These are phyloP conservation scores for Zeuzera pyrina DNA, from an alignment of 2,888 invertebrate species.

Conservation along the genomic window DNA sequence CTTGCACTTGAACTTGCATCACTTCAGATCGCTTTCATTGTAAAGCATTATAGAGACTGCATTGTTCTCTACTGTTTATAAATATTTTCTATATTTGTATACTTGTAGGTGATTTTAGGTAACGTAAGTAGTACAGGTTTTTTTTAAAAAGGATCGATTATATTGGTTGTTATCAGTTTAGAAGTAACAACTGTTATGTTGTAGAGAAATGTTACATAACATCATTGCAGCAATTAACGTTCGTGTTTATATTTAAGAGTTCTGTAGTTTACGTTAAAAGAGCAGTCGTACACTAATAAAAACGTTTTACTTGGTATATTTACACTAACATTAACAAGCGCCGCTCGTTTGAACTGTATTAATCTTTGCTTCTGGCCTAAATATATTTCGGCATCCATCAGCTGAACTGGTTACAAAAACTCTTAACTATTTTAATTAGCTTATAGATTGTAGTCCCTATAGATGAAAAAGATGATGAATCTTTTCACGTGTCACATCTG, in stretches of 20 bases:
- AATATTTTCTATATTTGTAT: no score
- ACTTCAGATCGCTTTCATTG: slow-evolving; percentile 29
- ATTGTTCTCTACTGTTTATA: slow-evolving; percentile 20
- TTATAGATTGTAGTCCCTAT: slow-evolving; percentile 50
- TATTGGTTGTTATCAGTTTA: slow-evolving; percentile 1
- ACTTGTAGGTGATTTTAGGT: no score
- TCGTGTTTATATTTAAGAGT: slow-evolving; percentile 47
- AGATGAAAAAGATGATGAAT: slow-evolving; percentile 47
- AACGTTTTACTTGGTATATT: slow-evolving; percentile 50
- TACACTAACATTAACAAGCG: slow-evolving; percentile 46
- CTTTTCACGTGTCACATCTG: slow-evolving; percentile 41
- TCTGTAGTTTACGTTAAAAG: slow-evolving; percentile 33
- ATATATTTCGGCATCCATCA: slow-evolving; percentile 57
- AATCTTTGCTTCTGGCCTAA: slow-evolving; percentile 54
- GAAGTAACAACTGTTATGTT: slow-evolving; percentile 18
- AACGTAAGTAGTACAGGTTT: not conserved
- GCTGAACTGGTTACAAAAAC: slow-evolving; percentile 49
- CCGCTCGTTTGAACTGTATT: slow-evolving; percentile 50
- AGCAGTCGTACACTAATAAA: slow-evolving; percentile 49
- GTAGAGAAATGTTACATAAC: slow-evolving; percentile 33
- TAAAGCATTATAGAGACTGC: slow-evolving; percentile 25
- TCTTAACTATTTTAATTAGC: slow-evolving; percentile 68
- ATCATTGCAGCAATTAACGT: slow-evolving; percentile 44
- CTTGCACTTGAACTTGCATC: slow-evolving; percentile 54
- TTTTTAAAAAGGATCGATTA: not conserved